Evolutionary conservation across 2,888 invertebrate genomes (phyloP), one percentile per base, ranked within the genome.

Genomic region (Alsophila aescularia): DNA sequence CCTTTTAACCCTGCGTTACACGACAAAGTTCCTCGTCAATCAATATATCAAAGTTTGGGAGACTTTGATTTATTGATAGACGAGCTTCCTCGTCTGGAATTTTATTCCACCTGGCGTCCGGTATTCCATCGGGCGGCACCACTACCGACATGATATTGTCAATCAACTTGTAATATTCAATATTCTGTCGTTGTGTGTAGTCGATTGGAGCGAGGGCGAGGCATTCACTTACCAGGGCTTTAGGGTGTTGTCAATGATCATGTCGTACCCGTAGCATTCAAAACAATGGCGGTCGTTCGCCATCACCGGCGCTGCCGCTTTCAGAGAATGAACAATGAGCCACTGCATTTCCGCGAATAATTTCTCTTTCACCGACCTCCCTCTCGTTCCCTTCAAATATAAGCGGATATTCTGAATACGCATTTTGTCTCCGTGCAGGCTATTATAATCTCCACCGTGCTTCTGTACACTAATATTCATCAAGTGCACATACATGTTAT

Each of bases 391-490:
- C 81, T 98, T 98, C 72, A 99, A 90, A 81, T 96, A 98, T 6
- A 98, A 90, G 41, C 96, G 93, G 49, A 99, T 90, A 92, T 98
- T 98, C 79, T 98, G 96, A 9, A 98, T 95, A 48, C 97, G 97
- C 93, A 98, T 94, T 90, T 99, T 99, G 0, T 98, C 98, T 7
- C 98, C 98, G 75, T 98, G 98, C 44, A 97, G 93, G 61, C 94
- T 95, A 83, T 99, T 99, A 81, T 98, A 99, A 79, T 98, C 98
- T 24, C 96, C 96, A 65, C 98, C 98, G 78, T 98, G 98, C 84
- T 98, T 98, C 85, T 99, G 99, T n/a, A 99, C 98, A 54, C 98
- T 98, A 3, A 98, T 98, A 81, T 99, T 99, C 9, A 98, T 98
- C 48, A 98, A 93, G 91, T 98, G 98, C 48, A 98, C 96, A 76